phyloP scores from a whole-genome alignment of 1,140 invertebrate species.

The Micrasema minimum region DNA sequence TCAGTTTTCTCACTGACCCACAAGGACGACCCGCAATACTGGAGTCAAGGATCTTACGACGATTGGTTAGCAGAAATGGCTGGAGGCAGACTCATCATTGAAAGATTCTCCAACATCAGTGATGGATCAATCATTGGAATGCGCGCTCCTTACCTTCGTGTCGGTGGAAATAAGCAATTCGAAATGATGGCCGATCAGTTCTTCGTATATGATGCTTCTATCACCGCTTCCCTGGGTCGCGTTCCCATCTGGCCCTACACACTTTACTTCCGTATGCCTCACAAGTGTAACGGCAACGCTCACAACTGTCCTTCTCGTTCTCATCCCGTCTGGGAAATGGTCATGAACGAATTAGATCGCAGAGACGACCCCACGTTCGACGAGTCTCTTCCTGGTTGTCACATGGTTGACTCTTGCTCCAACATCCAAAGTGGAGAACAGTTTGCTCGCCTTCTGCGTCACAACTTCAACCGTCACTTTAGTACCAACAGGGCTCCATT shows the following conservation, averaged over 20 bases:
- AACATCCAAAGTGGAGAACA: constrained; percentile 91
- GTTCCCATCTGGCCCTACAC: constrained; percentile 97
- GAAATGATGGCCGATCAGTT: constrained; percentile 96
- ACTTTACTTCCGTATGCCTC: constrained; percentile 93
- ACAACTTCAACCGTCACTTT: constrained; percentile 95
- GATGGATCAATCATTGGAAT: constrained; percentile 90
- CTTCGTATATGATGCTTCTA: constrained; percentile 94
- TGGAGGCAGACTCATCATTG: constrained; percentile 87
- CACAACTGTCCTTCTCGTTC: constrained; percentile 91
- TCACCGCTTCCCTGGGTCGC: constrained; percentile 87
- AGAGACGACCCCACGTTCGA: constrained; percentile 92
- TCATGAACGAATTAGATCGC: constrained; percentile 94
- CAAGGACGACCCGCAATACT: constrained; percentile 90
- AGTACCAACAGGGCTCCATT: constrained; percentile 91
- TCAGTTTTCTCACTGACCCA: constrained; percentile 93
- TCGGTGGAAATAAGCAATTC: constrained; percentile 95
- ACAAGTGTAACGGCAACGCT: constrained; percentile 93
- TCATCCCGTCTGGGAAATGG: constrained; percentile 95
- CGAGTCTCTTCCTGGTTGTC: constrained; percentile 90
- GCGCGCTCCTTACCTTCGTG: constrained; percentile 88
- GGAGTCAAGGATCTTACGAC: constrained; percentile 87
- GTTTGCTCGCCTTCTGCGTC: constrained; percentile 85
- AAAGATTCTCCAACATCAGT: constrained; percentile 91
- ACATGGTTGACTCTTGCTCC: constrained; percentile 94
- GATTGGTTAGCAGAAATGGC: constrained; percentile 97